A percentile compares a stretch with the other conserved stretches of the same genome.
Evolutionary conservation across 2,888 invertebrate species (phyloP).

Genomic region (Macropis europaea): DNA sequence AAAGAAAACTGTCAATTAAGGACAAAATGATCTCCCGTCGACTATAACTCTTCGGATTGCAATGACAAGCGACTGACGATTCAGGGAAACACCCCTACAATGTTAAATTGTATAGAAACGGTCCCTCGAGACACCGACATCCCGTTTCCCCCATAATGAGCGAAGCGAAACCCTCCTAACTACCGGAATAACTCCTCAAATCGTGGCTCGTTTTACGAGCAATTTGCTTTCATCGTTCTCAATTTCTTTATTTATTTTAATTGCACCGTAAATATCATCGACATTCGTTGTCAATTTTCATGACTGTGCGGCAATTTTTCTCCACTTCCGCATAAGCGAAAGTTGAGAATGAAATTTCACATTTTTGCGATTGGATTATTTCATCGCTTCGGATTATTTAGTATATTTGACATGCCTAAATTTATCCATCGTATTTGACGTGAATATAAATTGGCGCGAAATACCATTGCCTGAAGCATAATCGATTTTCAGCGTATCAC

Average conservation of each 20-base stretch:
- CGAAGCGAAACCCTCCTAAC: not conserved
- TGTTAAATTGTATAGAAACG: not conserved
- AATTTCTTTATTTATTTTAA: not conserved
- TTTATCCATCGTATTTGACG: not conserved
- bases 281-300: not conserved
- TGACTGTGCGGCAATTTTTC: not conserved
- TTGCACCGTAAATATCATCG: not conserved
- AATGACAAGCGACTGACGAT: not conserved
- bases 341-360: slow-evolving; percentile 9
- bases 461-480: not conserved
- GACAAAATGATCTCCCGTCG: too few species aligned
- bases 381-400: not conserved
- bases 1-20: too few species aligned
- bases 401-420: slow-evolving; percentile 7
- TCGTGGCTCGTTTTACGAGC: too few species aligned
- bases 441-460: too few species aligned
- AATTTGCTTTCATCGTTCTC: too few species aligned
- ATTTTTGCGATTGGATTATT: not conserved
- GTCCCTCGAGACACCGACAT: not conserved
- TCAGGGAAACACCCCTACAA: not conserved
- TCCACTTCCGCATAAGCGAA: slow-evolving; percentile 1
- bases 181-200: too few species aligned
- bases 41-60: too few species aligned
- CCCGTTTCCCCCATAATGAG: not conserved
- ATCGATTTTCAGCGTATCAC: not conserved